Evolutionary conservation across 2,888 invertebrate genomes (phyloP).

Genomic region (Cyclophora albipunctata): DNA sequence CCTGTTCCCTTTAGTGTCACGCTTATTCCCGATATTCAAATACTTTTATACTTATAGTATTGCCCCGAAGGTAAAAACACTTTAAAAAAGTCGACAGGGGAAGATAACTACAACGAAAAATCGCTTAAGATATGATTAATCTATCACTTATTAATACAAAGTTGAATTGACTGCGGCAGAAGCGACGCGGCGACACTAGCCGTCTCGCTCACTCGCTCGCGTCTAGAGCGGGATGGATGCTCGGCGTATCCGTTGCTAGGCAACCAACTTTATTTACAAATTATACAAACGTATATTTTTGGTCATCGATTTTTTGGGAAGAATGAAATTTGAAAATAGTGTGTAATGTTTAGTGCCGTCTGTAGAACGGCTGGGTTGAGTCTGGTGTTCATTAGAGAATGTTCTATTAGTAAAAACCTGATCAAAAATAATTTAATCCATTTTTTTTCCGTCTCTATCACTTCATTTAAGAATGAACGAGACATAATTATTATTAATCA

Average conservation of each 20-base stretch:
- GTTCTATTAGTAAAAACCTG: no score
- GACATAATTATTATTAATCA: background rate
- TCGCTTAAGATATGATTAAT: slow-evolving; percentile 67
- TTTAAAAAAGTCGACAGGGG: slow-evolving; percentile 39
- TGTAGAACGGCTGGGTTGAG: no score
- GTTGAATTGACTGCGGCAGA: slow-evolving; percentile 14
- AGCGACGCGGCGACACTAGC: slow-evolving; percentile 1
- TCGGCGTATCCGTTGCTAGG: slow-evolving; percentile 38
- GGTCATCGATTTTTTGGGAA: slow-evolving; percentile 65
- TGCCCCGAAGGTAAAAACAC: slow-evolving; percentile 24
- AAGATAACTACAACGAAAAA: slow-evolving; percentile 50
- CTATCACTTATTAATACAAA: slow-evolving; percentile 48
- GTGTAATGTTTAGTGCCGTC: slow-evolving; percentile 4
- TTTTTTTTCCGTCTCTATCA: no score
- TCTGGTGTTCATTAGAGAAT: background rate
- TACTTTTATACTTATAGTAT: slow-evolving; percentile 1
- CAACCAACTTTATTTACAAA: slow-evolving; percentile 48
- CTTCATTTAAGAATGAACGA: no score
- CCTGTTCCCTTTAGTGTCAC: slow-evolving; percentile 41
- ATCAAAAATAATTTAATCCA: no score
- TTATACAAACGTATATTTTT: slow-evolving; percentile 49
- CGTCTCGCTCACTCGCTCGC: background rate
- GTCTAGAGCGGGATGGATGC: slow-evolving; percentile 4
- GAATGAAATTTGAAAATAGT: slow-evolving; percentile 39
- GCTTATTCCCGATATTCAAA: slow-evolving; percentile 29